A percentile compares a stretch with the other conserved stretches of the same genome.
phyloP scores from a whole-genome alignment of 2,888 invertebrate genomes.

The Thecophora atra region DNA sequence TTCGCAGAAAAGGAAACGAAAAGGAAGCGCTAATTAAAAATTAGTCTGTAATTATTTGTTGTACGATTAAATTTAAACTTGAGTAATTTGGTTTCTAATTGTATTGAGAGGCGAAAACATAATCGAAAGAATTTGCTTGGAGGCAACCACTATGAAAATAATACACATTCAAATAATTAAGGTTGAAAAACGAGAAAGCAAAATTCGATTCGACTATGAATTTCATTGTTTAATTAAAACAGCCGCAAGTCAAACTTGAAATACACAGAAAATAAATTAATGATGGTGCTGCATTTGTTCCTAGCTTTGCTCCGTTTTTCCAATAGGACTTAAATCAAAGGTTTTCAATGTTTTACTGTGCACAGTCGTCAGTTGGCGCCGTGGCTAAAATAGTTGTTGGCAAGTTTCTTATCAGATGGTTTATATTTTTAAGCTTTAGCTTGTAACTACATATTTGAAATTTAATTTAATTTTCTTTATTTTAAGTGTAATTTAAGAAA shows the following conservation, averaged over 20 bases:
- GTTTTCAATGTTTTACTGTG: slow-evolving; percentile 2
- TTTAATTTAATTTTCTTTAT: neutral
- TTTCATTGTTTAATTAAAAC: neutral
- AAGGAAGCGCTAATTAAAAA: neutral
- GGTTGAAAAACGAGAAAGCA: neutral
- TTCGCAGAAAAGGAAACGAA: neutral
- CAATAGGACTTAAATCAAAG: slow-evolving; percentile 8
- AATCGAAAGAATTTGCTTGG: no score
- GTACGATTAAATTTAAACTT: neutral
- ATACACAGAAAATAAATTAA: slow-evolving; percentile 14
- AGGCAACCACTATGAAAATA: no score
- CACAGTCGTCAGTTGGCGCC: neutral
- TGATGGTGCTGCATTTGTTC: neutral
- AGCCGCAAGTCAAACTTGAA: slow-evolving; percentile 3
- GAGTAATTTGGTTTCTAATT: neutral
- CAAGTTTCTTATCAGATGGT: slow-evolving; percentile 1
- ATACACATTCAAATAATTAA: neutral
- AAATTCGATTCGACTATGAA: neutral
- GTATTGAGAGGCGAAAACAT: neutral
- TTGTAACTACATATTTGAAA: slow-evolving; percentile 18
- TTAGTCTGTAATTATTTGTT: neutral
- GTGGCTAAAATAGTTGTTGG: slow-evolving; percentile 11
- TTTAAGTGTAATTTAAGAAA: slow-evolving; percentile 1
- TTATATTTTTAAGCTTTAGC: neutral
- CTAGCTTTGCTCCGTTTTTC: slow-evolving; percentile 1